Evolutionary conservation across 2,888 invertebrate genomes (phyloP), one percentile per base, ranked within the genome.

Genomic region (Aporophyla lueneburgensis): DNA sequence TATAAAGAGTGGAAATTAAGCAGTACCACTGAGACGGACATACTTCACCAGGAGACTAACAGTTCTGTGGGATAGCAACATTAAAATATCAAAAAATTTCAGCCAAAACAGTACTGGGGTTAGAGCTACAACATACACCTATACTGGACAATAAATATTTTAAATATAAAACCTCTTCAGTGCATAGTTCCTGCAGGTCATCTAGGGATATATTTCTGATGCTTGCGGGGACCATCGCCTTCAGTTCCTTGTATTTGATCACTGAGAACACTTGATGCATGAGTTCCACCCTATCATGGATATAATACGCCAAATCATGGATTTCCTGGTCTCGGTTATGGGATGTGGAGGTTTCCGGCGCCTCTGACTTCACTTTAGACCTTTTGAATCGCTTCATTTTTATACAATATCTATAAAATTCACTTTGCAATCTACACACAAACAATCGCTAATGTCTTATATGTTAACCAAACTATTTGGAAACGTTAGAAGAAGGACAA

Each of bases 231-330:
- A 97, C 97, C 90, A 97, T 94, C 10, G 97, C 95, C 74, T 96
- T 96, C 9, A 97, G 90, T 49, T 97, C 97, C 85, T 97, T 97
- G 0, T 95, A 94, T 83, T 97, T 97, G 0, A 97, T 86, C 0
- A 97, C 93, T 0, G 96, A 96, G 92, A 97, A 97, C 3, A 97
- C 96, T 92, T 97, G 97, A 49, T 97, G 97, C 90, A 97, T 97
- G 27, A 97, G 86, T 83, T 97, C 97, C 0, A 97, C 96, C 27
- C 97, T 91, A 83, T 97, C 97, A 80, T 97, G 97, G 0, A 97
- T 95, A 81, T 97, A 97, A 86, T 97, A 96, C 0, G 97, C 95
- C 76, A 97, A 93, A 84, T 97, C 97, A 63, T 97, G 95, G 7
- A 96, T 97, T 49, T 96, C 95, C 2, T 86, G 85, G 2, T 87